Evolutionary conservation across 1,140 invertebrate genomes (phyloP).

Genomic region (Lithobius niger): DNA sequence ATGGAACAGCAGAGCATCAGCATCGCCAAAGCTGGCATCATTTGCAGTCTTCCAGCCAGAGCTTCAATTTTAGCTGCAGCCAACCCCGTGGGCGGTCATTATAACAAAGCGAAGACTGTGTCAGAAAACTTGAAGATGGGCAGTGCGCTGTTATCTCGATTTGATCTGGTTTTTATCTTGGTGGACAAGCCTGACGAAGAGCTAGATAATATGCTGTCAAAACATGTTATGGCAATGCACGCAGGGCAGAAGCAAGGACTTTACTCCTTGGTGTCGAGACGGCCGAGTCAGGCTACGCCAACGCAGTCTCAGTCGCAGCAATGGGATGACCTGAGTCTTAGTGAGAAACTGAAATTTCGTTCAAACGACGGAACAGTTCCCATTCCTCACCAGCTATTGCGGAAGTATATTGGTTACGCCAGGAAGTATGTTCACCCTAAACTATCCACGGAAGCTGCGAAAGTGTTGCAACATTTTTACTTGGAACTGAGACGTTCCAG

Average conservation of each 20-base stretch:
- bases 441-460: constrained; percentile 52
- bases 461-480: constrained; percentile 65
- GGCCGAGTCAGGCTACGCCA: too few relatives aligned
- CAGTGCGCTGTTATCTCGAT: constrained; percentile 71
- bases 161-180: constrained; percentile 85
- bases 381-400: constrained; percentile 56
- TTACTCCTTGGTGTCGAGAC: too few relatives aligned
- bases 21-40: constrained; percentile 67
- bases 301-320: too few relatives aligned
- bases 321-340: too few relatives aligned
- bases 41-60: constrained; percentile 36
- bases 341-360: constrained; percentile 46
- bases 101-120: constrained; percentile 72
- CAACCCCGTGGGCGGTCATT: constrained; percentile 78
- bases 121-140: constrained; percentile 80
- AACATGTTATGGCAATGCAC: constrained; percentile 66
- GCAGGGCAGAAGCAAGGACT: constrained; percentile 26
- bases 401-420: constrained; percentile 86
- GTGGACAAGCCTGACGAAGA: constrained; percentile 69
- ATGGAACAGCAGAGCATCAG: constrained; percentile 91
- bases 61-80: constrained; percentile 70
- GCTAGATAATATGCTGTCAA: constrained; percentile 59
- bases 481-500: constrained; percentile 55
- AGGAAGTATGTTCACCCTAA: constrained; percentile 73
- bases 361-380: constrained; percentile 48